Evolutionary conservation across 1,140 invertebrate species (phyloP).

Genomic region (Orussus abietinus): DNA sequence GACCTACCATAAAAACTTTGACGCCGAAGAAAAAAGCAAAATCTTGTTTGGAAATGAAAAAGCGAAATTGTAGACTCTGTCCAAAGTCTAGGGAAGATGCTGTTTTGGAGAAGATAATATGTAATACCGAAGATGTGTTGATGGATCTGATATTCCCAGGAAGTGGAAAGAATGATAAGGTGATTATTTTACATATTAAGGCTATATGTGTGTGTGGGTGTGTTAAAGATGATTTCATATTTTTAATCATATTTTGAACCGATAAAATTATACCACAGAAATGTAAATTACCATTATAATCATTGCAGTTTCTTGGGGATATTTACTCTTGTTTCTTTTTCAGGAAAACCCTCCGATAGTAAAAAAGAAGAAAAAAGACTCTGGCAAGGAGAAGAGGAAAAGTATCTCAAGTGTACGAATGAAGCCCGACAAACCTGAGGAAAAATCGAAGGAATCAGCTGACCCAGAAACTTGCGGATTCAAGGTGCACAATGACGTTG

Average conservation of each 20-base stretch:
- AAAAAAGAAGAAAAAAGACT: neutral
- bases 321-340: too few relatives aligned
- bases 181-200: too few relatives aligned
- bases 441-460: conserved; percentile 2
- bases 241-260: too few relatives aligned
- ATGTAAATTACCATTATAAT: too few relatives aligned
- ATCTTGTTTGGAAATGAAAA: conserved; percentile 21
- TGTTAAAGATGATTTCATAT: too few relatives aligned
- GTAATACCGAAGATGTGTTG: conserved; percentile 36
- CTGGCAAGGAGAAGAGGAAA: neutral
- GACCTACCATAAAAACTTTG: conserved; percentile 43
- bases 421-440: conserved; percentile 1
- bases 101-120: conserved; percentile 25
- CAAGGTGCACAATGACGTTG: conserved; percentile 20
- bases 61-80: conserved; percentile 18
- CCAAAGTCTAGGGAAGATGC: conserved; percentile 15
- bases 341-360: too few relatives aligned
- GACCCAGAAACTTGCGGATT: conserved; percentile 16
- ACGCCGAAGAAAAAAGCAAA: conserved; percentile 13
- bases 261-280: too few relatives aligned
- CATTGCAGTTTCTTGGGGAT: too few relatives aligned
- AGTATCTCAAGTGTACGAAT: conserved; percentile 6
- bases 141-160: conserved; percentile 37
- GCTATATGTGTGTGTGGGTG: too few relatives aligned
- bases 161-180: neutral